Evolutionary conservation across 2,113 vertebrate species (phyloP).

Genomic region (Engraulis encrasicolus): DNA sequence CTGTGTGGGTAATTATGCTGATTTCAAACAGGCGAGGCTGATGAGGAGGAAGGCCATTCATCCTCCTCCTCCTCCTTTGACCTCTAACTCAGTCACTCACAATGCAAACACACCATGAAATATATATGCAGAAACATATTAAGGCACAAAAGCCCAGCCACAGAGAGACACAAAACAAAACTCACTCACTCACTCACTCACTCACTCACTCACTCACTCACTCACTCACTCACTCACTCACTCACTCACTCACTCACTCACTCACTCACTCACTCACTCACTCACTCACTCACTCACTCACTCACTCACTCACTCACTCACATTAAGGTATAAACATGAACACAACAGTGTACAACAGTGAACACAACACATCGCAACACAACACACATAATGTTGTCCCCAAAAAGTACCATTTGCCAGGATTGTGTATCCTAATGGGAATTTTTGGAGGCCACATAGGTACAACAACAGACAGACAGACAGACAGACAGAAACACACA

Average conservation of each 20-base stretch:
- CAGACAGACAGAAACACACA: too few relatives aligned
- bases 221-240: background rate
- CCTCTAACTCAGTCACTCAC: background rate
- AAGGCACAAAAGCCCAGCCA: background rate
- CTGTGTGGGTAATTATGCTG: slow-evolving; percentile 3
- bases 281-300: background rate
- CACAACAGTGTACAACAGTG: too few relatives aligned
- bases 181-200: background rate
- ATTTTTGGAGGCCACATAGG: too few relatives aligned
- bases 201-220: background rate
- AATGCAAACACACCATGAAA: background rate
- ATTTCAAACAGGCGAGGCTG: background rate
- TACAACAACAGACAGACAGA: too few relatives aligned
- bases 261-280: background rate
- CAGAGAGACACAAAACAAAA: background rate
- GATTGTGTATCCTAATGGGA: too few relatives aligned
- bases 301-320: background rate
- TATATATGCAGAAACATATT: background rate
- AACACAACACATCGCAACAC: too few relatives aligned
- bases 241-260: background rate
- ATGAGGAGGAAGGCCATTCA: background rate
- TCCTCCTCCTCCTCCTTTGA: background rate
- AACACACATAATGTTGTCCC: too few relatives aligned
- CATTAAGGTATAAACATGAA: too few relatives aligned
- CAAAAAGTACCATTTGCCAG: too few relatives aligned